phyloP scores from a whole-genome alignment of 2,797 vertebrate genomes.

The Anas georgica region DNA sequence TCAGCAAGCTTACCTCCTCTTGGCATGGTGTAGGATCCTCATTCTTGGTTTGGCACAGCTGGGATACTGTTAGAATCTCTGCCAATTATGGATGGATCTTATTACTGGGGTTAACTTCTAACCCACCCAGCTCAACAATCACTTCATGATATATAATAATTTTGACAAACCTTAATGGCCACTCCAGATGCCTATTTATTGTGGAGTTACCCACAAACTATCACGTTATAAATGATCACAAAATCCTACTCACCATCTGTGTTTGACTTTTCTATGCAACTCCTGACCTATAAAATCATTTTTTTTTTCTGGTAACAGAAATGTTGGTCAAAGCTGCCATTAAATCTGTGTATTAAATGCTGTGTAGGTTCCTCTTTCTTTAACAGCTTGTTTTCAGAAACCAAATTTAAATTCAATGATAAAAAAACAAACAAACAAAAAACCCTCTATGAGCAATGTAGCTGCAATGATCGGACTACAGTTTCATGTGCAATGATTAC shows the following conservation, averaged over 20 bases:
- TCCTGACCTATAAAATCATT: neutral
- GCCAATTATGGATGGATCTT: conserved; percentile 31
- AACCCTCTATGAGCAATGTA: neutral
- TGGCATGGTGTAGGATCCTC: neutral
- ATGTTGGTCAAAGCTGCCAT: neutral
- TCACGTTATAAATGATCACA: conserved; percentile 1
- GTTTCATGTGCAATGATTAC: neutral
- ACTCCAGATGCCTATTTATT: conserved; percentile 38
- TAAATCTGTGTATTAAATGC: neutral
- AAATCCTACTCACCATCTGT: conserved; percentile 3
- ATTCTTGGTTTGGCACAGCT: conserved; percentile 33
- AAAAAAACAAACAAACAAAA: neutral
- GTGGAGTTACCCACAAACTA: conserved; percentile 41
- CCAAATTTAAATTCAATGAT: neutral
- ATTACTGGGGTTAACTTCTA: conserved; percentile 51
- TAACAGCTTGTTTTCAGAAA: neutral
- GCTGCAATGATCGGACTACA: neutral
- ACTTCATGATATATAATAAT: conserved; percentile 31
- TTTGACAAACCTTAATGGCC: conserved; percentile 37
- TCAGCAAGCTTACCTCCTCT: neutral
- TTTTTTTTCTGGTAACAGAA: neutral
- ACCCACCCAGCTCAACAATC: neutral
- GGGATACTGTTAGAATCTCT: neutral
- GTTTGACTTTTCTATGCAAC: neutral
- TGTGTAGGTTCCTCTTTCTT: neutral